Evolutionary conservation across 30 jellyfish, hydroid and myxozoan species (phyloP), one percentile per base, ranked within the genome.

Genomic region (Pseudorhiza aurosa): DNA sequence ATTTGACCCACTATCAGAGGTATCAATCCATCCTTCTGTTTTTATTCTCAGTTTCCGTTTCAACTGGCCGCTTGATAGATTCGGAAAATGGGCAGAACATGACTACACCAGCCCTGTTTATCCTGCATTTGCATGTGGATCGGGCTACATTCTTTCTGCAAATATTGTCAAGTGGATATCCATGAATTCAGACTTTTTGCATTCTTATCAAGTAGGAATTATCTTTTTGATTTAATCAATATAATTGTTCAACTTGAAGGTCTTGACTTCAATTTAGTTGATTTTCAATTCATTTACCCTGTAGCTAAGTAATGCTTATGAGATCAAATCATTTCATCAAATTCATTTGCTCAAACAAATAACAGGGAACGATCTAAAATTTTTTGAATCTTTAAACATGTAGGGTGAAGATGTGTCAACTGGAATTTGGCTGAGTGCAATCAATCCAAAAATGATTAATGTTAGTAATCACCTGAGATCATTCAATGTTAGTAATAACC

Each of bases 81-180:
- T 78, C 76, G 99, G 99, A 3, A 93, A 93, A 55, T 93, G 99
- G 99, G 97, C 87, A 31, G 99, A 93, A 50, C 37, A 73, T 21
- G 85, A 47, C 3, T 86, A 60, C 60, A 51, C 72, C 18, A 36
- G 95, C 19, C 47, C 80, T 12, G 72, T 95, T 11, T 93, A 93
- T 57, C 99, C 99, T 28, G 96, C 97, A 8, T 93, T 93, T 85
- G 96, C 99, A 6, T 93, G 99, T 82, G 99, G 99, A 18, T 86
- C 97, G 28, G 99, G 99, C 0, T 79, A 87, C 68, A 18, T 93
- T 2, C 65, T 93, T 5, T 80, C 99, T 56, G 36, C 47, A 31
- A 36, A 81, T 36, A 26, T 87, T 26, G 88, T 93, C 3, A 79
- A 71, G 22, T 93, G 97, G 99, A 86, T 93, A 24, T 76, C 96